A percentile compares a stretch with the other conserved stretches of the same genome.
These are phyloP conservation scores for Tamias sibiricus DNA, from an alignment of 2,113 vertebrate genomes.

Conservation along the genomic window DNA sequence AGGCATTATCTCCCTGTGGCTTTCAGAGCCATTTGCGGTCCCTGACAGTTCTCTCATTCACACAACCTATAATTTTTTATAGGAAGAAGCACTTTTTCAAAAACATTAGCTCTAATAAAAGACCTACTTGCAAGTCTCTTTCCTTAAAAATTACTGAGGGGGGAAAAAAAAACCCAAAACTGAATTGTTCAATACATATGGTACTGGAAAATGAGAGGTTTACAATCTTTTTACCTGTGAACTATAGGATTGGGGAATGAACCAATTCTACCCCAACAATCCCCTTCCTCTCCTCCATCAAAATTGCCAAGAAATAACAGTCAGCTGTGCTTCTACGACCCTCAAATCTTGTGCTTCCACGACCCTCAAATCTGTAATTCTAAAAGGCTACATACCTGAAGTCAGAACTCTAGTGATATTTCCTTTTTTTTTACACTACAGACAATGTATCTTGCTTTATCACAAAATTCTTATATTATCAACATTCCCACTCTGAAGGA, in stretches of 20 bases:
- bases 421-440: background rate
- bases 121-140: background rate
- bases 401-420: background rate
- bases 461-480: constrained; percentile 45
- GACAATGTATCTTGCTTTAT: constrained; percentile 34
- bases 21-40: constrained; percentile 57
- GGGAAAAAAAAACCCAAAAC: background rate
- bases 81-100: constrained; percentile 46
- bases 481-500: background rate
- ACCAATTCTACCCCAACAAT: background rate
- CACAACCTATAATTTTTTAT: constrained; percentile 65
- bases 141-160: constrained; percentile 42
- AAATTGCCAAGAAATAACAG: constrained; percentile 1
- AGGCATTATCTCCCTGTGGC: constrained; percentile 31
- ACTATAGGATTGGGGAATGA: background rate
- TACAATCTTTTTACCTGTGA: background rate
- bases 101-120: constrained; percentile 58
- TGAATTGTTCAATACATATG: background rate
- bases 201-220: background rate
- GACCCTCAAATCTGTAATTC: background rate
- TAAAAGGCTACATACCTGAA: background rate
- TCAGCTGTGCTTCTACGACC: background rate
- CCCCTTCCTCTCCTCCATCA: background rate
- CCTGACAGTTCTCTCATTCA: constrained; percentile 18
- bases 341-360: background rate